These are phyloP conservation scores for Diabrotica undecimpunctata DNA, from an alignment of 1,140 invertebrate genomes.

Conservation along the genomic window DNA sequence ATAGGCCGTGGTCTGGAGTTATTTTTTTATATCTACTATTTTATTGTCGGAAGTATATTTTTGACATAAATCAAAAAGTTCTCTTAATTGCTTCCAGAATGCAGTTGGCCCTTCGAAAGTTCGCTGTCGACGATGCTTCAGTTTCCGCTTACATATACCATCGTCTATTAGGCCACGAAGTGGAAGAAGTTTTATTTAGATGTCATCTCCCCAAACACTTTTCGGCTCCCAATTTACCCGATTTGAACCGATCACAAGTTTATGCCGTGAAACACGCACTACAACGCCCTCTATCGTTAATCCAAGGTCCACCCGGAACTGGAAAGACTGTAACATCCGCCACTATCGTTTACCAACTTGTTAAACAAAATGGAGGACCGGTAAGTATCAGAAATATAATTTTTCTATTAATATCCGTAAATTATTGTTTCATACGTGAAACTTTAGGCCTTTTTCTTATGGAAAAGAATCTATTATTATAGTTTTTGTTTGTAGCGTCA, in stretches of 20 bases:
- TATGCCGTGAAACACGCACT: conserved; percentile 99
- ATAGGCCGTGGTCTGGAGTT: too few relatives aligned
- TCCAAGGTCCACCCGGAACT: conserved; percentile 93
- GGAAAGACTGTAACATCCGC: conserved; percentile 99
- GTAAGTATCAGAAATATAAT: conserved; percentile 40
- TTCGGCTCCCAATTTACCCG: conserved; percentile 94
- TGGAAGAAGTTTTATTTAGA: conserved; percentile 90
- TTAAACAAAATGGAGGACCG: conserved; percentile 89
- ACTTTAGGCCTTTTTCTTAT: too few relatives aligned
- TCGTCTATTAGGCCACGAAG: conserved; percentile 91
- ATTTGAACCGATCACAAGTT: conserved; percentile 95
- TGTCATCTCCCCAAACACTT: conserved; percentile 93
- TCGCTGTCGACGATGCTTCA: conserved; percentile 93
- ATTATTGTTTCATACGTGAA: too few relatives aligned
- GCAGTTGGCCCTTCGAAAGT: conserved; percentile 91
- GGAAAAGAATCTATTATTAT: background rate
- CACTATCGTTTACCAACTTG: conserved; percentile 97
- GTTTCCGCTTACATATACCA: conserved; percentile 99
- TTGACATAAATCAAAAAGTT: too few relatives aligned
- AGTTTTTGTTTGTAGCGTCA: background rate
- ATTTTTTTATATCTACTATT: too few relatives aligned
- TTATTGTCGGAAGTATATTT: too few relatives aligned
- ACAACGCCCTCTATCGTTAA: conserved; percentile 92
- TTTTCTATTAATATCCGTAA: too few relatives aligned
- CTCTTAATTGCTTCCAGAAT: conserved; percentile 62